Evolutionary conservation across 2,113 vertebrate genomes (phyloP).

Genomic region (Monopterus albus): DNA sequence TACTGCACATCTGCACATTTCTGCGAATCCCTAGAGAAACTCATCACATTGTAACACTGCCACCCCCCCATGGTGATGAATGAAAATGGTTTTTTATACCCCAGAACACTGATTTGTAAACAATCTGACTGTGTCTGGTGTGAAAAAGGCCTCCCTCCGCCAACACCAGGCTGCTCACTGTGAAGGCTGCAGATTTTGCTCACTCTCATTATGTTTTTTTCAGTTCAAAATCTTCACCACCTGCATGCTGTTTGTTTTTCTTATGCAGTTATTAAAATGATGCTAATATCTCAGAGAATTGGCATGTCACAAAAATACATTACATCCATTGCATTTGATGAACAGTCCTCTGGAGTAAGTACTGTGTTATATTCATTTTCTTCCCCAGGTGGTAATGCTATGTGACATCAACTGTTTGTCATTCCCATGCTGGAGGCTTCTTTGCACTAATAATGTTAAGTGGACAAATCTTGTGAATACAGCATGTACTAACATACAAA

Average conservation of each 20-base stretch:
- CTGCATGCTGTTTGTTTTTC: conserved; percentile 61
- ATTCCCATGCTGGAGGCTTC: not conserved
- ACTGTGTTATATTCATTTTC: conserved; percentile 7
- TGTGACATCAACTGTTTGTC: not conserved
- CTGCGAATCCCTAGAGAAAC: conserved; percentile 52
- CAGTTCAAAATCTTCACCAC: conserved; percentile 22
- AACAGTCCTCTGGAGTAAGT: conserved; percentile 15
- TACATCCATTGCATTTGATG: not conserved
- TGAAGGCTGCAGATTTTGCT: conserved; percentile 52
- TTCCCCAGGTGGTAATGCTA: conserved; percentile 3
- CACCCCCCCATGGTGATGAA: conserved; percentile 34
- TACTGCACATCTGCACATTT: conserved; percentile 34
- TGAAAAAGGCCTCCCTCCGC: conserved; percentile 39
- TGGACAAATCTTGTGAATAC: not conserved
- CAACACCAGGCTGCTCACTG: conserved; percentile 39
- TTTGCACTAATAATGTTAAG: not conserved
- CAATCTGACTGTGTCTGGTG: conserved; percentile 46
- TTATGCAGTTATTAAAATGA: conserved; percentile 47
- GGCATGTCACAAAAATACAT: conserved; percentile 51
- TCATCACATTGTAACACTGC: conserved; percentile 41
- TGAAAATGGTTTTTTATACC: conserved; percentile 73
- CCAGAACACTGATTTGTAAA: conserved; percentile 70
- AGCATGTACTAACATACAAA: not conserved
- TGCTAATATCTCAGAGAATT: conserved; percentile 58
- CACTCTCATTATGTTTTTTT: conserved; percentile 55